Evolutionary conservation across 2,888 invertebrate species (phyloP).

Genomic region (Hymenopus coronatus): DNA sequence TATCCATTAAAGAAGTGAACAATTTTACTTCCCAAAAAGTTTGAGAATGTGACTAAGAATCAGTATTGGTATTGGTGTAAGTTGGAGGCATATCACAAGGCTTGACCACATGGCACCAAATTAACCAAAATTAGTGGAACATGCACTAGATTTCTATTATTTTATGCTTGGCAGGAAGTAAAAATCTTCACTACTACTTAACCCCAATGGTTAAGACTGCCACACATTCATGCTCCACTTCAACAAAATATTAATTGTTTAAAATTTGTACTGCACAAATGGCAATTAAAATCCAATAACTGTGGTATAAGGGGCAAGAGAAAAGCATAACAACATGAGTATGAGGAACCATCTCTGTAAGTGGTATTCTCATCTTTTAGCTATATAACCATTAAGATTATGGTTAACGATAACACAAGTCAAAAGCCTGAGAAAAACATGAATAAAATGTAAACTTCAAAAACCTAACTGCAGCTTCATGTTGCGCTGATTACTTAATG

Average conservation of each 20-base stretch:
- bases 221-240: neutral
- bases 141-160: neutral
- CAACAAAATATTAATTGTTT: neutral
- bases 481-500: neutral
- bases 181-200: neutral
- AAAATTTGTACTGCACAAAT: conserved; percentile 17
- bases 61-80: neutral
- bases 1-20: neutral
- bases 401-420: neutral
- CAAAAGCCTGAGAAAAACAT: neutral
- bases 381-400: neutral
- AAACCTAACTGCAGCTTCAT: neutral
- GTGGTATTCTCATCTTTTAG: neutral
- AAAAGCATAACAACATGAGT: conserved; percentile 3
- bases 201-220: neutral
- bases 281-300: neutral
- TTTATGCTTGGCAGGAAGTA: neutral
- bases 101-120: neutral
- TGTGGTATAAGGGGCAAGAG: neutral
- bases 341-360: neutral
- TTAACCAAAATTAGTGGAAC: neutral
- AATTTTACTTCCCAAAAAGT: neutral
- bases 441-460: neutral
- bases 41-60: neutral
- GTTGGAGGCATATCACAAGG: neutral